Evolutionary conservation across 1,140 invertebrate species (phyloP), one percentile per base, ranked within the genome.

Genomic region (Hyles vespertilio): DNA sequence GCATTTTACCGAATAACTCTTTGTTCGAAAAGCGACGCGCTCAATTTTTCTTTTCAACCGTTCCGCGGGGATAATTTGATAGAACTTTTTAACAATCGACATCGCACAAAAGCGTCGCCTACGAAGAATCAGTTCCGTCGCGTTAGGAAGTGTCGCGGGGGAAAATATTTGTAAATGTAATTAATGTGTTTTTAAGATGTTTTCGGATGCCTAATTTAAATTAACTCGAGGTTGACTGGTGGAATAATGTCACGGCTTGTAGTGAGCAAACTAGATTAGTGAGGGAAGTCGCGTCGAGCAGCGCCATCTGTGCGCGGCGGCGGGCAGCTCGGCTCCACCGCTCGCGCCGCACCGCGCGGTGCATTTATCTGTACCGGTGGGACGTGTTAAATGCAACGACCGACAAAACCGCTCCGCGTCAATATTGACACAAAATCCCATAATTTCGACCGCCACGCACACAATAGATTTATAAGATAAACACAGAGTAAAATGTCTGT

Each of bases 381-480:
- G 77, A 86, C 66, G 81, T 88, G 84, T 82, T 81, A 84, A 85
- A 84, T 85, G 76, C 74, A 82, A 79, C 70, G 72, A 58, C 70
- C 69, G 67, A 83, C 81, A 79, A 66, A 77, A 77, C 68, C 74
- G 68, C 71, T 72, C 65, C 55, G 59, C 63, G 74, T 84, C 74
- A 88, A 88, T 87, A 88, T 88, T 88, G 70, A 88, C 81, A 79
- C 73, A 79, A 77, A 84, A 77, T 79, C 82, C 84, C 80, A 88
- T 84, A 83, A 84, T 84, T 87, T 79, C 78, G 79, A 88, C 83
- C 84, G 83, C 80, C 77, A 67, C 67, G 82, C 77, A 86, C 77
- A 87, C 85, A 88, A 87, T 87, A 84, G 85, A 87, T 88, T 85
- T 85, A 88, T 87, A 88, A 88, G 80, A 85, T 85, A 88, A 88